These are phyloP conservation scores for Diaprepes abbreviatus DNA, from an alignment of 2,888 invertebrate species.

Conservation along the genomic window DNA sequence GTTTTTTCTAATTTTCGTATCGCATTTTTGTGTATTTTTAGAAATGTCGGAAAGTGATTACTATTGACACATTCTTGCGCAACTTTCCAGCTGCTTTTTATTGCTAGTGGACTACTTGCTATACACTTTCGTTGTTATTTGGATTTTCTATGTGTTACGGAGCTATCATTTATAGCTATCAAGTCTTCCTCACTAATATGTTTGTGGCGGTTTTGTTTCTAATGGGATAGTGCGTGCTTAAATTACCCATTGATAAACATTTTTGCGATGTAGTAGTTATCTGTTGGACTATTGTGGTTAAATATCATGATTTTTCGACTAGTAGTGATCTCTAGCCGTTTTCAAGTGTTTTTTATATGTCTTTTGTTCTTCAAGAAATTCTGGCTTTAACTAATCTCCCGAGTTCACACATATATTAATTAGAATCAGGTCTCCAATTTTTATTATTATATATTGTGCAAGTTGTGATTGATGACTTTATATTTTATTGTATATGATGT, in stretches of 20 bases:
- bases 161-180: conserved; percentile 29
- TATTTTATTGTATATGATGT: conserved; percentile 6
- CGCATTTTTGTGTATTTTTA: background rate
- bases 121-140: conserved; percentile 16
- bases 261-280: no score
- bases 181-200: background rate
- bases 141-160: conserved; percentile 16
- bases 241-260: conserved; percentile 5
- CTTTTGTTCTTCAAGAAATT: background rate
- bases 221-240: background rate
- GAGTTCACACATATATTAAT: conserved; percentile 25
- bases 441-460: conserved; percentile 9
- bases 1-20: no score
- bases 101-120: background rate
- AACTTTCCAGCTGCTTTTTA: background rate
- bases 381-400: conserved; percentile 7
- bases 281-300: no score
- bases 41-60: conserved; percentile 5
- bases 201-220: background rate
- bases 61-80: conserved; percentile 6
- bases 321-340: no score
- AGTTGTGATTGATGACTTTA: background rate
- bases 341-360: background rate
- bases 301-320: background rate
- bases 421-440: conserved; percentile 8